Base-by-base conservation (phyloP, 1,140 invertebrate species). In the Drosophila truncata region DNA sequence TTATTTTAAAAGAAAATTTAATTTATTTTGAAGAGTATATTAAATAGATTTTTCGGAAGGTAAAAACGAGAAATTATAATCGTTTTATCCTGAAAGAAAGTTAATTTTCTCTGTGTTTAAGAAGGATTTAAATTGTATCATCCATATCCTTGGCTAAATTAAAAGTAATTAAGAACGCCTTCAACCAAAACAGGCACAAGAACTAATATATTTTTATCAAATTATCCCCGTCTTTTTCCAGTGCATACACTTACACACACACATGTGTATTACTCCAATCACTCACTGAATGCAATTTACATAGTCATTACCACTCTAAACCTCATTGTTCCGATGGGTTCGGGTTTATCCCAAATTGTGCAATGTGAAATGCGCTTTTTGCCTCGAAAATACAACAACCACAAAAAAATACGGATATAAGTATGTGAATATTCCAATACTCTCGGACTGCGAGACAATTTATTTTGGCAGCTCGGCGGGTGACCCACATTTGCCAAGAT, bases 381-480 rank as follows among this genome's bases (percentile, higher is more conserved):
- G 35, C 39, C 64, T 69, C 55, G 46, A 61, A 75, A 62, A 55
- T 11, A 13, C 11, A 50, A 18, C 27, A 11, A 42, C 3, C 13
- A 44, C 29, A 29, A n/a, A n/a, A 11, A 39, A 23, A 18, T 18
- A 23, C 55, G 23, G 29, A 54, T 54, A 55, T 23, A 52, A 39
- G 35, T 65, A 33, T 23, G 20, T 50, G 18, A 72, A 60, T 71
- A 42, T 42, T 72, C 41, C 66, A 72, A 72, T 59, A 72, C 27
- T 35, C 25, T 59, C 18, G 50, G 33, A 25, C 33, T 11, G 63
- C 14, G 73, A 86, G 76, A 80, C 65, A 84, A 84, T 90, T 83
- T 84, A 88, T 87, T 87, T 87, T 87, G 84, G 81, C 85, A 88
- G 84, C 65, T 41, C 77, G 63, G 63, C 62, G 61, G 52, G 42